Conservation (phyloP, 64 coral and sea anemone species). For the Stichodactyla mertensii region DNA sequence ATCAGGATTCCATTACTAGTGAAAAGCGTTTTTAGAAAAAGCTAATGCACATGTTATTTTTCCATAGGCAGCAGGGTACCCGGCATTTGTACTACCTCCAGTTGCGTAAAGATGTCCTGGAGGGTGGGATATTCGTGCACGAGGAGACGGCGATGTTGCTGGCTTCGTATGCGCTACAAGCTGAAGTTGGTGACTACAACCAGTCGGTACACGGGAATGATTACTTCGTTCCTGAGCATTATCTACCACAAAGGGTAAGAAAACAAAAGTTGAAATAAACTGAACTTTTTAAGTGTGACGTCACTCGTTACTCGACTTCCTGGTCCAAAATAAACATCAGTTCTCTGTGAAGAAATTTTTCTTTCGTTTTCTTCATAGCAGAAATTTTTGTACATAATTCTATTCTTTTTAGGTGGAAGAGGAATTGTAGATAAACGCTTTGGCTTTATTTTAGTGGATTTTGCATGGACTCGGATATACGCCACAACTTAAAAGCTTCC, state of each 20-base stretch:
- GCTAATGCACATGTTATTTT: background rate
- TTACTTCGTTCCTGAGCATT: constrained; percentile 95
- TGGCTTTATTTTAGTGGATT: too few species aligned
- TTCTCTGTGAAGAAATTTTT: too few species aligned
- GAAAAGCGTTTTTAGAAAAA: too few species aligned
- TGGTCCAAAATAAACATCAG: too few species aligned
- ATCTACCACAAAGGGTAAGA: constrained; percentile 82
- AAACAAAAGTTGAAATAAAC: background rate
- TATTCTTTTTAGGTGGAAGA: too few species aligned
- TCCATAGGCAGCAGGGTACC: constrained; percentile 77
- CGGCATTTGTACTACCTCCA: constrained; percentile 96
- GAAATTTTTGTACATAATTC: too few species aligned
- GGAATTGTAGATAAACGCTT: too few species aligned
- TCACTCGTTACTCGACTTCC: too few species aligned
- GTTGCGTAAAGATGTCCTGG: constrained; percentile 87
- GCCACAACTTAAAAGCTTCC: too few species aligned
- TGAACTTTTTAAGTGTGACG: background rate
- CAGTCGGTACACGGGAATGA: constrained; percentile 72
- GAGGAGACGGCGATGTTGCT: constrained; percentile 87
- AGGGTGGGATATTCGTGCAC: constrained; percentile 86
- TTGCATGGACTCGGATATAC: too few species aligned
- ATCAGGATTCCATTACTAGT: too few species aligned
- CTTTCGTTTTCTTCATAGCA: too few species aligned
- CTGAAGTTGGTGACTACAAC: constrained; percentile 90
- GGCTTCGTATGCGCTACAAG: constrained; percentile 87